phyloP scores from a whole-genome alignment of 2,113 vertebrate genomes.

The Sorex araneus region DNA sequence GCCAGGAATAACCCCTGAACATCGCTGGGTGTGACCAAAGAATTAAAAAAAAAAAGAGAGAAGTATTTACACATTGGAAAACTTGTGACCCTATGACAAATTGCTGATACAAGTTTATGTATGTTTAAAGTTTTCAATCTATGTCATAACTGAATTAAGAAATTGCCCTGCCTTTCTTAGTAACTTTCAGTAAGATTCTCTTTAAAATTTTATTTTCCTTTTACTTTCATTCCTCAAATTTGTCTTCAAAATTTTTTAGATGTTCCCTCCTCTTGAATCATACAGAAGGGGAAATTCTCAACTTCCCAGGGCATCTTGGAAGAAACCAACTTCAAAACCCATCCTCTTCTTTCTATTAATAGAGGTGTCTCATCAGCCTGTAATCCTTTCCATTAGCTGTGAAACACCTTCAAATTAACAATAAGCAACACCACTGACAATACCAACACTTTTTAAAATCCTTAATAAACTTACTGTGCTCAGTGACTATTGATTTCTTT shows the following conservation, averaged over 20 bases:
- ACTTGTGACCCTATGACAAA: not conserved
- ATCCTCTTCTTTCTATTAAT: not conserved
- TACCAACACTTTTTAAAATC: not conserved
- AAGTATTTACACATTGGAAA: not conserved
- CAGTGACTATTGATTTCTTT: not conserved
- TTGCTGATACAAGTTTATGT: not conserved
- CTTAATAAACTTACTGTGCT: not conserved
- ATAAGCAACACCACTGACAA: not conserved
- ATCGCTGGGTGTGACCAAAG: too few relatives aligned
- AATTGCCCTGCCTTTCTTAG: conserved; percentile 5
- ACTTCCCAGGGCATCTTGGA: not conserved
- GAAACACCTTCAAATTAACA: not conserved
- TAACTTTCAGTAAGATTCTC: not conserved
- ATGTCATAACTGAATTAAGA: not conserved
- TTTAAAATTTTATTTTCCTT: not conserved
- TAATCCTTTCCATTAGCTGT: not conserved
- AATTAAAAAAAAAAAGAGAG: too few relatives aligned
- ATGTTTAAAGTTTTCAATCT: not conserved
- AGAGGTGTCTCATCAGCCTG: not conserved
- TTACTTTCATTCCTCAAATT: not conserved
- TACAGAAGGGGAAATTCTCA: not conserved
- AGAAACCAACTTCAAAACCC: not conserved
- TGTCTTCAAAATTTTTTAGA: not conserved
- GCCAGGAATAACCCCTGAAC: too few relatives aligned
- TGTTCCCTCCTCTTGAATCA: not conserved